These are phyloP conservation scores for Matsumurasca onukii DNA, from an alignment of 1,140 invertebrate genomes.

Conservation along the genomic window DNA sequence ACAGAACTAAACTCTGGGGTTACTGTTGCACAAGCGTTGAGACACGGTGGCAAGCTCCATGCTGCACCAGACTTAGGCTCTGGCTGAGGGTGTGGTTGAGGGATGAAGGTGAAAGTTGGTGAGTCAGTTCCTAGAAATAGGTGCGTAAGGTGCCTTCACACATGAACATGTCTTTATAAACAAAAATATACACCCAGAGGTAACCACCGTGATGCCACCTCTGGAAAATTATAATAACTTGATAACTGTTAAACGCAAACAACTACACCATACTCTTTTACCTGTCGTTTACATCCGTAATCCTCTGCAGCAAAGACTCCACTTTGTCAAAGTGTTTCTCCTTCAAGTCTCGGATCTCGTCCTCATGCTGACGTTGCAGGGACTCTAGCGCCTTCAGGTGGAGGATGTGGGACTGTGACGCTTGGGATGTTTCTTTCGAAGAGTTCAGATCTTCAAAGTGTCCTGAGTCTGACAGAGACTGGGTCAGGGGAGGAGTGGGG, in stretches of 20 bases:
- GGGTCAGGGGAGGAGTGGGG: conserved; percentile 23
- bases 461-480: conserved; percentile 78
- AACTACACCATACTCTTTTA: conserved; percentile 56
- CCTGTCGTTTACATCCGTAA: conserved; percentile 72
- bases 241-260: conserved; percentile 5
- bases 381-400: background rate
- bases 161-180: no score
- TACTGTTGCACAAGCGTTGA: no score
- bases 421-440: background rate
- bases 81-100: no score
- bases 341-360: conserved; percentile 69
- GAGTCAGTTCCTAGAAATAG: no score
- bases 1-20: no score
- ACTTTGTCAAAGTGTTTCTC: conserved; percentile 76
- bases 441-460: conserved; percentile 73
- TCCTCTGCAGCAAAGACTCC: conserved; percentile 72
- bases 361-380: conserved; percentile 53
- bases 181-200: no score
- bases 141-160: no score
- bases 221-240: no score
- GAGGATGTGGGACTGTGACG: background rate
- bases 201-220: no score
- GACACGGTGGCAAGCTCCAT: no score
- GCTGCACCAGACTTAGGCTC: no score
- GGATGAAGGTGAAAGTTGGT: no score